Evolutionary conservation across 2,113 vertebrate species (phyloP), one percentile per base, ranked within the genome.

Genomic region (Xerus inauris): DNA sequence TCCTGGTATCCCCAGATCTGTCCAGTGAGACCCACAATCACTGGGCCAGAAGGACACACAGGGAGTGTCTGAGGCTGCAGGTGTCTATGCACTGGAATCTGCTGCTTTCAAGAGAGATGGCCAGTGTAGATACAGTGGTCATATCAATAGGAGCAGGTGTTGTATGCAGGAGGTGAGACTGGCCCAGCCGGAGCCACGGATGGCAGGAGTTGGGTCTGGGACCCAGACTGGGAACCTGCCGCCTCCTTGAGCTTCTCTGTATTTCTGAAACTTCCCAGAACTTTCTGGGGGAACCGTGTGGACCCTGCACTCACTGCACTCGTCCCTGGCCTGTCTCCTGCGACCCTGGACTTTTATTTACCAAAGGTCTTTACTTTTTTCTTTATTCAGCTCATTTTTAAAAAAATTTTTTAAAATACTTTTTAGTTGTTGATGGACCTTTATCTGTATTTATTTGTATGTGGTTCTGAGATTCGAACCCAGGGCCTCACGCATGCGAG

Each of bases 21-120:
- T 28, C 3, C 16, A 4, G 4, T 28, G n/a, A 22, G 20, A 4
- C 38, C 7, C 1, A 22, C 24, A 9, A 4, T 28, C 24, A 28
- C 59, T 28, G 24, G 59, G 22, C 24, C 59, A 10, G 24, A 24
- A 28, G 59, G 9, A 28, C 59, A 14, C 47, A 0, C 7, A 17
- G 16, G 24, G 38, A 6, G 0, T 0, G 14, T 45, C 19, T 10
- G 71, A 76, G 73, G 40, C 47, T 11, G 0, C 17, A 3, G 13
- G 0, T 17, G 45, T 14, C 30, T 30, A 0, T 38, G 1, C 1
- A 0, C 13, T 24, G 57, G 24, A 22, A 40, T 69, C 49, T 67
- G 0, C 40, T 0, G 24, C 13, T 49, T 71, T 32, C 7, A 2
- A 38, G 79, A n/a, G 83, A 67, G 7, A 10, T 3, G 35, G 9